Evolutionary conservation across 2,888 invertebrate genomes (phyloP).

Genomic region (Cephus runcator): DNA sequence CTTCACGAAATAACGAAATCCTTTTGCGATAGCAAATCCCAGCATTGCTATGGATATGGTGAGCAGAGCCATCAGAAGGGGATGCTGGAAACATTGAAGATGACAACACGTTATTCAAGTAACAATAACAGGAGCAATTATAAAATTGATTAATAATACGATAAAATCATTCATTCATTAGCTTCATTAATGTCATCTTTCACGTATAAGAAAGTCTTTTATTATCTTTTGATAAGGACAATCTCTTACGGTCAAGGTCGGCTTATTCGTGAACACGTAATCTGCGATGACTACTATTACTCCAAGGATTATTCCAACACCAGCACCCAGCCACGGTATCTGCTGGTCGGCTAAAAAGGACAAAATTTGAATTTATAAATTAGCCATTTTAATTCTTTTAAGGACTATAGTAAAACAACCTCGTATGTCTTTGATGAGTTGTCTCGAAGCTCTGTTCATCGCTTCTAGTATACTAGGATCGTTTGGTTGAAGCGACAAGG

Average conservation of each 20-base stretch:
- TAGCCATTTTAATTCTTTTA: slow-evolving; percentile 23
- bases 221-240: not conserved
- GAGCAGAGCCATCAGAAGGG: slow-evolving; percentile 77
- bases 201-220: not conserved
- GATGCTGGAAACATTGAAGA: slow-evolving; percentile 70
- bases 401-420: slow-evolving; percentile 60
- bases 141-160: not conserved
- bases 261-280: slow-evolving; percentile 73
- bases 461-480: slow-evolving; percentile 74
- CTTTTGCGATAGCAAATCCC: slow-evolving; percentile 76
- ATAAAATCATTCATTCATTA: not conserved
- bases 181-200: not conserved
- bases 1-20: slow-evolving; percentile 68
- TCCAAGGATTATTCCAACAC: slow-evolving; percentile 77
- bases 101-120: not conserved
- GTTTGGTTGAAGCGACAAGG: slow-evolving; percentile 74
- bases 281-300: slow-evolving; percentile 77
- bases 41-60: slow-evolving; percentile 75
- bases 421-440: slow-evolving; percentile 71
- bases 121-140: not conserved
- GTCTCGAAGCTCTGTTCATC: slow-evolving; percentile 71
- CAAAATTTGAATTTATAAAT: not conserved
- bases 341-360: slow-evolving; percentile 73
- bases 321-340: slow-evolving; percentile 80
- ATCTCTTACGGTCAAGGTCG: slow-evolving; percentile 72